Evolutionary conservation across 1,140 invertebrate species (phyloP), one percentile per base, ranked within the genome.

Genomic region (Xylocopa sonorina): DNA sequence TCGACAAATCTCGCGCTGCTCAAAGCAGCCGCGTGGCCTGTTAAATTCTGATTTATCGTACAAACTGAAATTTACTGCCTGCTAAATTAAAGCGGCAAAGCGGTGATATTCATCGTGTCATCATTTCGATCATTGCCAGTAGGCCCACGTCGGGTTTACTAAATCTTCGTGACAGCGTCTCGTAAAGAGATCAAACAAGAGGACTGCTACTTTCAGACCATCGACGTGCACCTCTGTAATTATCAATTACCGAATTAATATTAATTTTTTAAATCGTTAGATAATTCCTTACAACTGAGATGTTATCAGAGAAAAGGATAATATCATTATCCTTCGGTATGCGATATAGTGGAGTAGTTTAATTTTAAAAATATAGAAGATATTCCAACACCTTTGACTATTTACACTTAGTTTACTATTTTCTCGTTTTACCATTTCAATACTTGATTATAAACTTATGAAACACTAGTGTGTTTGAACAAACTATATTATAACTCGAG

Each of bases 51-150:
- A 84, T 84, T 84, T 83, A n/a, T n/a, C n/a, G n/a, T n/a, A 83
- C 67, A 78, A 72, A 55, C 55, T 64, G 53, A 83, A 83, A 84
- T 84, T 83, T 75, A 84, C 58, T 58, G 77, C 76, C 41, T 53
- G 67, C 60, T 73, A 84, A 84, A 84, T 84, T 71, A 84, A 68
- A 68, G 34, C 67, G 81, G 63, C 58, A 79, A 76, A 76, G 80
- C 69, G 69, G 46, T 68, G 63, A 79, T 78, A 69, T 41, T 53
- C 53, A 63, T 67, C 71, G 46, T 82, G 76, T 83, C 76, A 66
- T 84, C 69, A 73, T 82, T 81, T 84, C 76, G 69, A 82, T 84
- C 76, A 84, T 75, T 83, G 82, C 80, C 81, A 63, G n/a, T 34
- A 24, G 57, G 1, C 12, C 16, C 9, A 27, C 18, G 32, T 16